Conservation (phyloP, 2,797 vertebrate genomes). For the Hapalemur alaotrensis region DNA sequence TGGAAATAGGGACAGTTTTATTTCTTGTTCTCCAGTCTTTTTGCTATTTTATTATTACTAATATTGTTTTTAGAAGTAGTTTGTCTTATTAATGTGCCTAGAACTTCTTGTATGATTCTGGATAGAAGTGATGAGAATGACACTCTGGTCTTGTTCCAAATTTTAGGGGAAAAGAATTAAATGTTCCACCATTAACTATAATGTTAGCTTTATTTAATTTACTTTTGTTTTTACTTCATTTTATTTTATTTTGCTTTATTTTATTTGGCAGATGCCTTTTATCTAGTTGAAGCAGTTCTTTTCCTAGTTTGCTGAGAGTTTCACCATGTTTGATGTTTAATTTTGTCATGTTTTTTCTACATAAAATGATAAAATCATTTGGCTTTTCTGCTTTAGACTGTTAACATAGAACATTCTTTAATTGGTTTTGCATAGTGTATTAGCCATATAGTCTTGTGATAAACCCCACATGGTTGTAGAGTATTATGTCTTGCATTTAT, state of each 20-base stretch:
- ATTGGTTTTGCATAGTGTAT: background rate
- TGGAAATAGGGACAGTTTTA: background rate
- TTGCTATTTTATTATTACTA: background rate
- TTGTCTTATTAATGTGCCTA: background rate
- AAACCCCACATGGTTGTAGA: background rate
- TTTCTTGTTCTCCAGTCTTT: background rate
- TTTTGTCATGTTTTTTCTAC: background rate
- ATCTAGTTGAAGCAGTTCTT: background rate
- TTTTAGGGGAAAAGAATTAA: background rate
- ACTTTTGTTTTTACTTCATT: background rate
- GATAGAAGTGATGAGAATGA: background rate
- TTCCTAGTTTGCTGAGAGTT: background rate
- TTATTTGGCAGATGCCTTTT: background rate
- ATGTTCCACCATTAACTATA: background rate
- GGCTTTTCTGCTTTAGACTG: background rate
- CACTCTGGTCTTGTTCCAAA: background rate
- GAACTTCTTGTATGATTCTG: background rate
- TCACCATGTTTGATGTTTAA: background rate
- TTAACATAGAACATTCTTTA: background rate
- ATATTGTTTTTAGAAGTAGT: background rate
- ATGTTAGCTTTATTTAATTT: background rate
- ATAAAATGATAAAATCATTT: background rate
- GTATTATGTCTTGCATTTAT: background rate
- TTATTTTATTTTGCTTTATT: background rate
- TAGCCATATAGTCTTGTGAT: background rate